Conservation (phyloP, 1,140 invertebrate species). For the Gryllus bimaculatus region DNA sequence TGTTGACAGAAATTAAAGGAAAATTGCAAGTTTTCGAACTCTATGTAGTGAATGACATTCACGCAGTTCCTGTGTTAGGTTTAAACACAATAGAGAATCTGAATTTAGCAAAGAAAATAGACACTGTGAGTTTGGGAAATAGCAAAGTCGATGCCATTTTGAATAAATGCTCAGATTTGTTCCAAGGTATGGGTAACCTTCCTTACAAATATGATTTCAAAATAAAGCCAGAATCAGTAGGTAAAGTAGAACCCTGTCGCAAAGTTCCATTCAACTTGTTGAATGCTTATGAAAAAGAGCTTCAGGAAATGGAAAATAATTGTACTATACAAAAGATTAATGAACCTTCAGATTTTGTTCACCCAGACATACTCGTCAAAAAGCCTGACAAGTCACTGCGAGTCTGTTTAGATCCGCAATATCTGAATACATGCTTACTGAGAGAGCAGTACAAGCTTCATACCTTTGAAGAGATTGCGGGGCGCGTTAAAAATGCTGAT, state of each 20-base stretch:
- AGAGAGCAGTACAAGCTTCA: slow-evolving; percentile 26
- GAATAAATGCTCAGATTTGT: not conserved
- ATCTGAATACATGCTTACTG: slow-evolving; percentile 31
- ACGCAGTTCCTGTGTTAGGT: not conserved
- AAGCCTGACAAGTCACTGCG: not conserved
- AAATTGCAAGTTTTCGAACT: not conserved
- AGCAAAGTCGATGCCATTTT: not conserved
- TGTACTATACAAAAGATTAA: not conserved
- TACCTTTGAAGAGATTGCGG: slow-evolving; percentile 25
- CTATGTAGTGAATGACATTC: not conserved
- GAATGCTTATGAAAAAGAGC: not conserved
- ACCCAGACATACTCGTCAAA: not conserved
- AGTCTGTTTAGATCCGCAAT: slow-evolving; percentile 31
- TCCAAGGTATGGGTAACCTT: not conserved
- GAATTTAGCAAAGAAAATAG: not conserved
- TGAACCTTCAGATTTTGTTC: not conserved
- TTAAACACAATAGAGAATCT: not conserved
- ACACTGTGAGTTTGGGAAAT: not conserved
- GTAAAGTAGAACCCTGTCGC: not conserved
- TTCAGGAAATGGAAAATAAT: not conserved
- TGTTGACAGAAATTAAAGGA: not conserved
- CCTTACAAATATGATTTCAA: not conserved
- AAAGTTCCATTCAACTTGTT: not conserved
- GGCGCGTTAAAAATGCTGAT: slow-evolving; percentile 25
- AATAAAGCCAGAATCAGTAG: not conserved